Percentiles rank a stretch among this genome's conserved stretches.
Conservation (phyloP, 2,888 invertebrate species). For the Drosophila kokeensis region DNA sequence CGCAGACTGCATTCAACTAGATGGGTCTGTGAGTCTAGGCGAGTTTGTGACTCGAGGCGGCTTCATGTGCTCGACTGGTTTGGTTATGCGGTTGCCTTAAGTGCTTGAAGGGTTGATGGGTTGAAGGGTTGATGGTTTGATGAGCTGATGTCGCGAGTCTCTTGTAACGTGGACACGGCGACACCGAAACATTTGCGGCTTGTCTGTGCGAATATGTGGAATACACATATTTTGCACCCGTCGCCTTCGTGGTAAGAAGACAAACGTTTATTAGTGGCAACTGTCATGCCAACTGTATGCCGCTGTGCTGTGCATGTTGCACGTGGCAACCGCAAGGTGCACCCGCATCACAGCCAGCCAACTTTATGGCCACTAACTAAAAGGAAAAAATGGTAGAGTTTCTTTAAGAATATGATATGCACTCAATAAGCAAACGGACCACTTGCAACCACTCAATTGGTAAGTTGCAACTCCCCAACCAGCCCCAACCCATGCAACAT, state of each 20-base stretch:
- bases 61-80: slow-evolving; percentile 56
- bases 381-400: neutral
- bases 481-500: slow-evolving; percentile 7
- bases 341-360: slow-evolving; percentile 27
- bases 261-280: slow-evolving; percentile 42
- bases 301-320: slow-evolving; percentile 14
- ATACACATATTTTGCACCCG: slow-evolving; percentile 36
- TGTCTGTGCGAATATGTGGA: slow-evolving; percentile 21
- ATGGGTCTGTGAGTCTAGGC: slow-evolving; percentile 14
- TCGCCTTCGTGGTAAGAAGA: slow-evolving; percentile 33
- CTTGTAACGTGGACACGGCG: slow-evolving; percentile 18
- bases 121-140: slow-evolving; percentile 8
- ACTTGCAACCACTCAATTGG: slow-evolving; percentile 20
- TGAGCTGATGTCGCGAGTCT: slow-evolving; percentile 16
- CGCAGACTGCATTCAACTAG: slow-evolving; percentile 38
- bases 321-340: slow-evolving; percentile 61
- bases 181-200: slow-evolving; percentile 47
- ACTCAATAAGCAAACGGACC: slow-evolving; percentile 46
- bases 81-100: slow-evolving; percentile 66
- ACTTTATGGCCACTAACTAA: slow-evolving; percentile 9
- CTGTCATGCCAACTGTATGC: slow-evolving; percentile 12
- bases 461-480: neutral
- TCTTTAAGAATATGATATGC: slow-evolving; percentile 53
- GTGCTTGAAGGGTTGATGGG: slow-evolving; percentile 50
- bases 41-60: slow-evolving; percentile 24